Base-by-base conservation (phyloP, 92 coral and sea anemone genomes). In the Umimayanthus kanabou region DNA sequence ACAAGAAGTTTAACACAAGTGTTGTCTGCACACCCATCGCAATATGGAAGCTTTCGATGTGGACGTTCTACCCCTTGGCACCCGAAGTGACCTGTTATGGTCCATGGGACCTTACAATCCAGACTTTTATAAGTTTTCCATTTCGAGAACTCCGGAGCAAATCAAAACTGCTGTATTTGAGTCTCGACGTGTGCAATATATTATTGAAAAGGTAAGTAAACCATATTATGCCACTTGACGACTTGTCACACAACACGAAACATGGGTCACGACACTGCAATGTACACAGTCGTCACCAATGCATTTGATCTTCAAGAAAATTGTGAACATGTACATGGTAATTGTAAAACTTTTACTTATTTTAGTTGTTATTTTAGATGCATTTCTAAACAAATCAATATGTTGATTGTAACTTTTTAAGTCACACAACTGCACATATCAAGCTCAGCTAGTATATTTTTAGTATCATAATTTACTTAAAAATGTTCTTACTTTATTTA, bases 151-250 rank as follows among this genome's bases (percentile, higher is more conserved):
- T 8, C 94, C 96, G 74, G 89, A 91, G 72, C 73, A 95, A 77
- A 95, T 95, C 18, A 95, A 95, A 80, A 49, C 79, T 15, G 94
- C 93, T 67, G 98, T 95, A 26, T 80, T 93, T 66, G 76, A 87
- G 70, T 95, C 98, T 26, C 89, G 96, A 76, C 90, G 98, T 22
- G 98, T 95, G 39, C 80, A 89, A 20, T 95, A 95, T 79, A 91
- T 90, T 47, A 93, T 95, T 33, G 89, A 91, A 88, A 94, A 93
- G 98, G 98, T 95, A 82, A 70, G 88, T 40, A 3, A 28, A 22
- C n/a, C n/a, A n/a, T n/a, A 25, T 49, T 70, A 33, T 33, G 0
- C 2, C 37, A 33, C 7, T 29, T n/a, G n/a, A n/a, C n/a, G n/a
- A 49, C 16, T 29, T 73, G 39, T 75, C 85, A 47, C 39, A 23